A percentile compares a stretch with the other conserved stretches of the same genome.
Evolutionary conservation across 2,888 invertebrate genomes (phyloP).

Genomic region (Leucozona laternaria): DNA sequence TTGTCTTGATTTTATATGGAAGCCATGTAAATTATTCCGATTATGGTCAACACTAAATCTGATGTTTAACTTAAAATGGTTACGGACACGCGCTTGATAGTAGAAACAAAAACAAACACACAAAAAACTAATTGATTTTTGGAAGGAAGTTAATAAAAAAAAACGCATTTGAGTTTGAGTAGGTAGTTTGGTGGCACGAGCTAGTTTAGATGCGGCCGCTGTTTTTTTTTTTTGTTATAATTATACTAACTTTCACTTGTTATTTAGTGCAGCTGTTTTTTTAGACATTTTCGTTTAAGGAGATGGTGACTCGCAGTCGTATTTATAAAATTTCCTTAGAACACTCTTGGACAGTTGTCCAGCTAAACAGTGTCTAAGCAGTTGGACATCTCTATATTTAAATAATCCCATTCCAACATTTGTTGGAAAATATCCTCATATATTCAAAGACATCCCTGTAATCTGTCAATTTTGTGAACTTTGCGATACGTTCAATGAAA

Average conservation of each 20-base stretch:
- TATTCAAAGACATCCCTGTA: too few relatives aligned
- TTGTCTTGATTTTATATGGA: slow-evolving; percentile 57
- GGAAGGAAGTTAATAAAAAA: slow-evolving; percentile 8
- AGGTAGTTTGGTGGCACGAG: slow-evolving; percentile 26
- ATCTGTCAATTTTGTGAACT: too few relatives aligned
- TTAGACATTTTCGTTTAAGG: neutral
- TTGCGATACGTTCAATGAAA: too few relatives aligned
- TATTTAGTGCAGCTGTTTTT: neutral
- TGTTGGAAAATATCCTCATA: too few relatives aligned
- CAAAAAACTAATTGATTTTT: slow-evolving; percentile 24
- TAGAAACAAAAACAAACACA: neutral
- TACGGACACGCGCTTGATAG: slow-evolving; percentile 38
- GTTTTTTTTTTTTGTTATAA: too few relatives aligned
- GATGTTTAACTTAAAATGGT: slow-evolving; percentile 51
- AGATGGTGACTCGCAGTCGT: too few relatives aligned
- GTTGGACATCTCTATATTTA: too few relatives aligned
- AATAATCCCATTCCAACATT: too few relatives aligned
- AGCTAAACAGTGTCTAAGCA: too few relatives aligned
- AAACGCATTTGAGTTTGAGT: slow-evolving; percentile 23
- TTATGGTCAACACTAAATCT: slow-evolving; percentile 61
- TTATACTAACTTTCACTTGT: neutral
- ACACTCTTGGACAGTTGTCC: too few relatives aligned
- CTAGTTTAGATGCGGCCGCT: neutral
- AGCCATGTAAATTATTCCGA: slow-evolving; percentile 65
- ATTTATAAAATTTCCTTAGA: too few relatives aligned